Conservation (phyloP, 2,797 vertebrate genomes). For the Oryzias sinensis region DNA sequence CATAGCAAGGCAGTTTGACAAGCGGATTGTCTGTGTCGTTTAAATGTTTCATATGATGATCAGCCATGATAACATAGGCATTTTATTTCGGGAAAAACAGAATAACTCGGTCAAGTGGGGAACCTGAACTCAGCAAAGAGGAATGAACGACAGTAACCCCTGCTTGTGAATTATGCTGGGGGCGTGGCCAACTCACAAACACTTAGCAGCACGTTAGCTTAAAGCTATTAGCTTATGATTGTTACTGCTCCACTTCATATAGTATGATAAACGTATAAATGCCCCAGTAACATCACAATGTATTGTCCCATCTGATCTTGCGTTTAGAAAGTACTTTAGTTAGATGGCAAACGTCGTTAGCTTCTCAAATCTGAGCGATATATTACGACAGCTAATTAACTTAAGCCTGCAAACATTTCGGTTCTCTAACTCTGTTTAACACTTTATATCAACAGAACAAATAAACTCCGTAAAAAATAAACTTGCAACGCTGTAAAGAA, state of each 20-base stretch:
- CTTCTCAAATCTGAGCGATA: neutral
- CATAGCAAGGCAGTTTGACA: too few species aligned
- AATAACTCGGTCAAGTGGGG: slow-evolving; percentile 27
- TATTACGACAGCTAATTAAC: slow-evolving; percentile 1
- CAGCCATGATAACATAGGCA: too few species aligned
- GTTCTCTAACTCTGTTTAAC: neutral
- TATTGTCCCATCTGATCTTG: neutral
- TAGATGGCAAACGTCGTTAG: neutral
- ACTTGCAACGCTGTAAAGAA: neutral
- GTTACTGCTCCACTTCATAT: neutral
- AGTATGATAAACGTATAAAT: too few species aligned
- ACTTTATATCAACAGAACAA: neutral
- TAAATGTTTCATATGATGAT: too few species aligned
- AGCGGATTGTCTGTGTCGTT: too few species aligned
- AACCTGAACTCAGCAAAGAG: slow-evolving; percentile 47
- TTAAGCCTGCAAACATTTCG: neutral
- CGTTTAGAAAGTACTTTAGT: neutral
- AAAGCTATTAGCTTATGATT: slow-evolving; percentile 1
- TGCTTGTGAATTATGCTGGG: slow-evolving; percentile 43
- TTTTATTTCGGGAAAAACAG: too few species aligned
- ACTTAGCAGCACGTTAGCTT: slow-evolving; percentile 34
- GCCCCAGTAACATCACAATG: neutral
- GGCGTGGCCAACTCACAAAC: slow-evolving; percentile 60
- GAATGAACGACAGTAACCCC: slow-evolving; percentile 78
- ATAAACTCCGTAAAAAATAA: neutral